These are phyloP conservation scores for Microlaimidae sp. DNA, from an alignment of 2,888 invertebrate species.

Conservation along the genomic window DNA sequence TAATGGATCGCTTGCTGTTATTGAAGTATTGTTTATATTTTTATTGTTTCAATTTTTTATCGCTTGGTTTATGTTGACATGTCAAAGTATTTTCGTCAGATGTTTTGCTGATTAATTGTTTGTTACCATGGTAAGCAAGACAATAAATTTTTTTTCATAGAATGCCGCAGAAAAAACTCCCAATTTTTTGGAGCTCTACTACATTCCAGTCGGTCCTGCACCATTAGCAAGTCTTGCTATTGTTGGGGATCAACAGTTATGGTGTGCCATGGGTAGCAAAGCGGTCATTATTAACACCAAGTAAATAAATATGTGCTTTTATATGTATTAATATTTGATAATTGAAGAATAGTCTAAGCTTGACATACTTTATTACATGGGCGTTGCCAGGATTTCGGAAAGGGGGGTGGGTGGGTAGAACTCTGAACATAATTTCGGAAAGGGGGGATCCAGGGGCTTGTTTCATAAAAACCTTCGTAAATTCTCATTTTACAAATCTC, in stretches of 20 bases:
- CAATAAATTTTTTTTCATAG: slow-evolving; percentile 17
- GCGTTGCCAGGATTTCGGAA: not conserved
- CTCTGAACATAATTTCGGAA: too few species aligned
- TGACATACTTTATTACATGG: not conserved
- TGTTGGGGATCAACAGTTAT: slow-evolving; percentile 37
- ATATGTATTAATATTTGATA: not conserved
- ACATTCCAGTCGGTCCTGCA: slow-evolving; percentile 41
- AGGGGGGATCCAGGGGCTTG: too few species aligned
- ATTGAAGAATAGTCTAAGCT: not conserved
- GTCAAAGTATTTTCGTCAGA: too few species aligned
- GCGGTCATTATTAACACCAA: slow-evolving; percentile 40
- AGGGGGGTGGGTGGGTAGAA: too few species aligned
- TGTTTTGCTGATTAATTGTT: too few species aligned
- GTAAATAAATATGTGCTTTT: slow-evolving; percentile 25
- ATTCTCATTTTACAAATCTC: too few species aligned
- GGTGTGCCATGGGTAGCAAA: slow-evolving; percentile 42
- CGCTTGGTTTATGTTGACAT: too few species aligned
- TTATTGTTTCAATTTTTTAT: too few species aligned
- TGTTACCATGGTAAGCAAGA: too few species aligned
- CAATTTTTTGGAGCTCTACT: slow-evolving; percentile 37
- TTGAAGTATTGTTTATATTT: slow-evolving; percentile 37
- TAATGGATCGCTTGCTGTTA: slow-evolving; percentile 42
- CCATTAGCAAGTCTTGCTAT: slow-evolving; percentile 39
- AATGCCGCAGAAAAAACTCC: slow-evolving; percentile 28
- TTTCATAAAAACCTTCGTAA: too few species aligned